Evolutionary conservation across 2,888 invertebrate genomes (phyloP).

Genomic region (Nysson spinosus): DNA sequence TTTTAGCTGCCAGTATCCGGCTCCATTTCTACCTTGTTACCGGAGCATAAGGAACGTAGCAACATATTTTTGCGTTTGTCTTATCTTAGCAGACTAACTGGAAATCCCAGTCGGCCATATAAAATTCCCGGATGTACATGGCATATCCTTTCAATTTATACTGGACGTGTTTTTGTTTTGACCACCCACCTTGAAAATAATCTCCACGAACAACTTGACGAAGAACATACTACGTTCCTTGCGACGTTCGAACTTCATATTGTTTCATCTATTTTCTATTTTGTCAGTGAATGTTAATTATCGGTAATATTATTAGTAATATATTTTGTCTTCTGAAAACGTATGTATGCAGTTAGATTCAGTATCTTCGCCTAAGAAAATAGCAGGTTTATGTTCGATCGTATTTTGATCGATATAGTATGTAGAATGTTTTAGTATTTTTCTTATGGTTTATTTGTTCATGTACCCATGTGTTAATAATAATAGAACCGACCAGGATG

Average conservation of each 20-base stretch:
- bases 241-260: background rate
- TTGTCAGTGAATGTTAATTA: too few species aligned
- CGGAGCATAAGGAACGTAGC: conserved; percentile 55
- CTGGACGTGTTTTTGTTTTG: conserved; percentile 1
- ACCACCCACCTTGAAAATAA: conserved; percentile 12
- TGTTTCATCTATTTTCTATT: too few species aligned
- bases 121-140: conserved; percentile 21
- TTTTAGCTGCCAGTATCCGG: background rate
- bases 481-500: conserved; percentile 48
- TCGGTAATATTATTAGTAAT: too few species aligned
- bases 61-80: conserved; percentile 40
- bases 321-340: too few species aligned
- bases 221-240: background rate
- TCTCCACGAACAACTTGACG: background rate
- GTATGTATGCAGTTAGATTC: too few species aligned
- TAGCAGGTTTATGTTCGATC: too few species aligned
- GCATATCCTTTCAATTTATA: background rate
- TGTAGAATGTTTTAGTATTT: conserved; percentile 19
- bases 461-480: conserved; percentile 45
- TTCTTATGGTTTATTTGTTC: conserved; percentile 9
- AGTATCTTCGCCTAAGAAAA: too few species aligned
- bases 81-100: conserved; percentile 32
- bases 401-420: conserved; percentile 41
- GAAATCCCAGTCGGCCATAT: conserved; percentile 24
- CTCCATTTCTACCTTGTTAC: conserved; percentile 47